Percentiles rank a stretch among this genome's conserved stretches.
phyloP scores from a whole-genome alignment of 1,140 invertebrate genomes.

The Drosophila nigrodunni region DNA sequence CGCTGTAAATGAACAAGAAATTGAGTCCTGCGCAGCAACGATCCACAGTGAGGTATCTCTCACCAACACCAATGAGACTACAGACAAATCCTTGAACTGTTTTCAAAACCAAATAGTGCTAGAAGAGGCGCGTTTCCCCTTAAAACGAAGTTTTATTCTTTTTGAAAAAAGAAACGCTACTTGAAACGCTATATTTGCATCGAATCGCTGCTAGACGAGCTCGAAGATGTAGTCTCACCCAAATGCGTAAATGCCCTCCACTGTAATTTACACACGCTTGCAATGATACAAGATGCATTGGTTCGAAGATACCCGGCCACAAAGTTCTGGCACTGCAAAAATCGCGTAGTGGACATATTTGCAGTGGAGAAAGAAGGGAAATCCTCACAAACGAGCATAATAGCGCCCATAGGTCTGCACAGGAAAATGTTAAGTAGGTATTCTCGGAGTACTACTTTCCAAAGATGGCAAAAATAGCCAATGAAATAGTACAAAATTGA shows the following conservation, averaged over 20 bases:
- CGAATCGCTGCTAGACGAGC: conserved; percentile 17
- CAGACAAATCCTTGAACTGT: conserved; percentile 23
- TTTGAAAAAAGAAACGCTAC: conserved; percentile 14
- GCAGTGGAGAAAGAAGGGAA: conserved; percentile 19
- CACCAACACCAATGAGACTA: conserved; percentile 21
- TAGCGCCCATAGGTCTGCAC: conserved; percentile 28
- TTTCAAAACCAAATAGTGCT: conserved; percentile 28
- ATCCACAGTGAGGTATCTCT: conserved; percentile 10
- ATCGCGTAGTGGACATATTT: conserved; percentile 18
- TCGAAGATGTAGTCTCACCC: conserved; percentile 4
- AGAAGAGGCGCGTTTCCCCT: conserved; percentile 14
- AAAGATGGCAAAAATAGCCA: conserved; percentile 23
- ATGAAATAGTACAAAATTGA: conserved; percentile 39
- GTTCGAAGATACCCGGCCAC: conserved; percentile 25
- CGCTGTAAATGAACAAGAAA: conserved; percentile 8
- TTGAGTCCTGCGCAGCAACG: too few species aligned
- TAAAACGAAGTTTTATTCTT: conserved; percentile 13
- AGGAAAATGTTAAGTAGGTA: conserved; percentile 28
- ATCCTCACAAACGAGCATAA: conserved; percentile 29
- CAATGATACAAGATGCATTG: conserved; percentile 19
- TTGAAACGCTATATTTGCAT: conserved; percentile 1
- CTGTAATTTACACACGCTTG: conserved; percentile 32
- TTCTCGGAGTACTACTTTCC: background rate
- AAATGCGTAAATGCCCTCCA: conserved; percentile 21
- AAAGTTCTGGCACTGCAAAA: conserved; percentile 39